Base-by-base conservation (phyloP, 2,888 invertebrate genomes). In the Acleris emargana region DNA sequence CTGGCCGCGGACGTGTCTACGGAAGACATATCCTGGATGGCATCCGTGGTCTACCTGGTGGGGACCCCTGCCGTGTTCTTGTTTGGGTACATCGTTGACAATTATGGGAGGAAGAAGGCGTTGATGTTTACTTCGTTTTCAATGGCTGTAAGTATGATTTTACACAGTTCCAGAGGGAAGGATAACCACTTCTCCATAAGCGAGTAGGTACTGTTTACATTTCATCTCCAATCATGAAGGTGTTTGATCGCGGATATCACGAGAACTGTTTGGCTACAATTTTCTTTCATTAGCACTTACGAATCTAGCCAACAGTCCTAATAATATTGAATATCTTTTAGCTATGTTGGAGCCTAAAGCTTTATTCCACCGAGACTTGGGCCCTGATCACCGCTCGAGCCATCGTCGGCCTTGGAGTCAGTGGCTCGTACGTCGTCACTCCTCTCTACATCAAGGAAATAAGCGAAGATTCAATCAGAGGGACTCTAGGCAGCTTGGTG, bases 1-100 rank as follows among this genome's bases (percentile, higher is more conserved):
- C 93, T 93, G 0, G 85, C 93, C 0, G 74, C 84, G 0, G 72
- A 76, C 6, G 84, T 94, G 42, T 87, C 87, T 16, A 78, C 87
- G 1, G 89, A 91, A 69, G 86, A 90, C 66, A 84, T 93, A 62
- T 93, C 94, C 25, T 93, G 94, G 93, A 89, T 94, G 83, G 94
- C 93, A 0, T 94, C 94, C 0, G 87, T 93, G 1, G 88, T 93
- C 13, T 93, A 93, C 75, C 76, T 94, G 1, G 93, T 94, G 7
- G 94, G 93, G 0, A 88, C 93, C 0, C 84, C 93, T 0, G 91
- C 93, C 0, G 94, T 93, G 5, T 92, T 94, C 72, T 76, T 93
- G 3, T 94, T 92, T 71, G 94, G 94, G 0, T 88, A 88, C 38
- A 77, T 93, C 1, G 93, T 93, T 0, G 93, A 94, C 69, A 89